Conservation (phyloP, 2,888 invertebrate species). For the Creontiades dilutus region DNA sequence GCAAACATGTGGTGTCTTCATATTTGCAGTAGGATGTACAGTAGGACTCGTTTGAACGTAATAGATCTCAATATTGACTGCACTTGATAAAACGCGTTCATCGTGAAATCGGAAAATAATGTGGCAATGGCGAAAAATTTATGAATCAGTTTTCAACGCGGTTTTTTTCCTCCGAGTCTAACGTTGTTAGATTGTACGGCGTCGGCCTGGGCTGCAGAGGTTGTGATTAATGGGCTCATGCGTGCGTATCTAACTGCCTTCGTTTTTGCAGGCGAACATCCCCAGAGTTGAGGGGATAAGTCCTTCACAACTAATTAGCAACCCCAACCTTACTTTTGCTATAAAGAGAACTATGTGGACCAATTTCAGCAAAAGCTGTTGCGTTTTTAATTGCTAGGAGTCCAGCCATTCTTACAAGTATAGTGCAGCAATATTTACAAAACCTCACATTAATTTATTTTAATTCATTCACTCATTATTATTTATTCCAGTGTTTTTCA, state of each 20-base stretch:
- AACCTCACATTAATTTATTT: too few relatives aligned
- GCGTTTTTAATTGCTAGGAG: too few relatives aligned
- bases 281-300: background rate
- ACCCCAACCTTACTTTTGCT: too few relatives aligned
- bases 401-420: too few relatives aligned
- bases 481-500: too few relatives aligned
- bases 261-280: background rate
- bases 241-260: conserved; percentile 23
- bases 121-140: background rate
- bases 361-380: too few relatives aligned
- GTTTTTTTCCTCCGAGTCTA: background rate
- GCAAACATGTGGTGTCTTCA: too few relatives aligned
- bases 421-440: too few relatives aligned
- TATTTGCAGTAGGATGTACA: too few relatives aligned
- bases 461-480: too few relatives aligned
- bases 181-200: background rate
- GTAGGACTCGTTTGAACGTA: background rate
- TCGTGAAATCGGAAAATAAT: background rate
- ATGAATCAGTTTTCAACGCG: background rate
- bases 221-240: conserved; percentile 20
- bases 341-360: too few relatives aligned
- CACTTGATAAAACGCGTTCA: background rate
- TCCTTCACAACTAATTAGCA: background rate
- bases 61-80: background rate
- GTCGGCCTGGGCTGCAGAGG: background rate